Evolutionary conservation across 2,797 vertebrate genomes (phyloP).

Genomic region (Mionectes olivaceus): DNA sequence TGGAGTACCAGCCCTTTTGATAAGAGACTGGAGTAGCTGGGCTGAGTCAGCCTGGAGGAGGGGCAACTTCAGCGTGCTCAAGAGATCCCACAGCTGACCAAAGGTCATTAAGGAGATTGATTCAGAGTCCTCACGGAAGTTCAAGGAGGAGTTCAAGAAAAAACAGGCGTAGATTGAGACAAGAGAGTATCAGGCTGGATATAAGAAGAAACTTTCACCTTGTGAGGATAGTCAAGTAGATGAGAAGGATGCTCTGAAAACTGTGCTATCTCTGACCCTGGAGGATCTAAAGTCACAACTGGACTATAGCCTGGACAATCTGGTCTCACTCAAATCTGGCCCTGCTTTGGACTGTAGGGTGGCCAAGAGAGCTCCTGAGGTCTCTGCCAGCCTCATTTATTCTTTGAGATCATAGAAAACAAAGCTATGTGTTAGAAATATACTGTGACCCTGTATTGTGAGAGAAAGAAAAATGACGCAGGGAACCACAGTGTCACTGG

Average conservation of each 20-base stretch:
- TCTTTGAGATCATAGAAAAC: not conserved
- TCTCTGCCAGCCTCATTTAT: not conserved
- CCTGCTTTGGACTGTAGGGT: not conserved
- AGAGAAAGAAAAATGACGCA: slow-evolving; percentile 2
- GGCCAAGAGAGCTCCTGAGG: not conserved
- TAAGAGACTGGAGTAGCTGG: not conserved
- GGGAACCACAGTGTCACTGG: not conserved
- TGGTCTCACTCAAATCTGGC: not conserved
- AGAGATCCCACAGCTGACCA: not conserved
- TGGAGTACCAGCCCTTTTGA: not conserved
- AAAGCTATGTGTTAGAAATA: not conserved
- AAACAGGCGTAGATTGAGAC: not conserved
- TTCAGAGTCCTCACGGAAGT: not conserved
- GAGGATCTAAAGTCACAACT: not conserved
- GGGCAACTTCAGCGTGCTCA: not conserved
- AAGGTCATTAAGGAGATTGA: not conserved
- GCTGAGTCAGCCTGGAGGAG: not conserved
- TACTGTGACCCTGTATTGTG: not conserved
- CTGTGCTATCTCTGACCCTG: not conserved
- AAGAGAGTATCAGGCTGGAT: not conserved
- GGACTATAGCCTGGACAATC: not conserved
- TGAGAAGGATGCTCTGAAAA: not conserved
- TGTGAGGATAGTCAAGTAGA: not conserved
- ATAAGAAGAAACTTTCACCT: not conserved
- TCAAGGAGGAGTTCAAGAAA: not conserved